Evolutionary conservation across 92 coral and sea anemone species (phyloP).

Genomic region (Epizoanthus fatuus): DNA sequence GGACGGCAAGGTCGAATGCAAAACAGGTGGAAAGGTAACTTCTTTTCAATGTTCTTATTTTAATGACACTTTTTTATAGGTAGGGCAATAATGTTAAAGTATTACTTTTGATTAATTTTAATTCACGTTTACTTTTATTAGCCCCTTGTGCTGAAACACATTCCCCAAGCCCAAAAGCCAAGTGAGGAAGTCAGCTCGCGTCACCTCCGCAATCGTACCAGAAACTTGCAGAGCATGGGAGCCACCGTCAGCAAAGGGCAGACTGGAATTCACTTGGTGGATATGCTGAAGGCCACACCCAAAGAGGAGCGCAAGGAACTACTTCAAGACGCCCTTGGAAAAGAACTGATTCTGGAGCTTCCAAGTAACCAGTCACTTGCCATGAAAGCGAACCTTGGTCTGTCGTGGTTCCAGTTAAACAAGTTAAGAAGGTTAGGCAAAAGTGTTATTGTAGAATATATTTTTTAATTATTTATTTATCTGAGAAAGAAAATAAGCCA

Average conservation of each 20-base stretch:
- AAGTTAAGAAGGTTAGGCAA: not conserved
- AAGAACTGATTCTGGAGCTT: not conserved
- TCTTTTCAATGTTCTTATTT: not conserved
- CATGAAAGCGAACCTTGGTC: not conserved
- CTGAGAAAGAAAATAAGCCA: too few species aligned
- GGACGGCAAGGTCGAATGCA: not conserved
- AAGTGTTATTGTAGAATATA: not conserved
- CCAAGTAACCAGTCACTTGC: not conserved
- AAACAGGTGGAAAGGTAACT: not conserved
- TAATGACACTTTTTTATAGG: too few species aligned
- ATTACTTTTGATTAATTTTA: too few species aligned
- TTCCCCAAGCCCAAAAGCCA: conserved; percentile 1
- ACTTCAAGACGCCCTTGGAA: not conserved
- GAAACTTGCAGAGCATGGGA: not conserved
- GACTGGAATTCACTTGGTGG: not conserved
- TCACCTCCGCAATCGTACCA: not conserved
- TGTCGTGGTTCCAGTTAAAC: not conserved
- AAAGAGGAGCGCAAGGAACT: not conserved
- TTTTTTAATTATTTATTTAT: too few species aligned
- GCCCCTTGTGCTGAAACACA: not conserved
- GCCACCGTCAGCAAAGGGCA: not conserved
- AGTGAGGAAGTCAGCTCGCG: not conserved
- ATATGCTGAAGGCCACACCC: not conserved
- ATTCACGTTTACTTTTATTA: not conserved
- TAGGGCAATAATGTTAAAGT: too few species aligned